These are phyloP conservation scores for Patella depressa DNA, from an alignment of 2,888 invertebrate species.

Conservation along the genomic window DNA sequence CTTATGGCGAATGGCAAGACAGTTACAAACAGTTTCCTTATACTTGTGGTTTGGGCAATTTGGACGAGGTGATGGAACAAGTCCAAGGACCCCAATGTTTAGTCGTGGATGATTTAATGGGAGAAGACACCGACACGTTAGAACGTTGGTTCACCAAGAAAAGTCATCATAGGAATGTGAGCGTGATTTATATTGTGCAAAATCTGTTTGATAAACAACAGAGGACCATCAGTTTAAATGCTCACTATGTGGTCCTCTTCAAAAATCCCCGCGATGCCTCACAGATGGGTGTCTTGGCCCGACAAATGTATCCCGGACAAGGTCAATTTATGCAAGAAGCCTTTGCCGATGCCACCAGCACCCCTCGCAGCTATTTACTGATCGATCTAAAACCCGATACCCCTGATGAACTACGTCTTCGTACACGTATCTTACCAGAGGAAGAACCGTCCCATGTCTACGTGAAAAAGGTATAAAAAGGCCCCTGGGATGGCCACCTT, in stretches of 20 bases:
- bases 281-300: slow-evolving; percentile 1
- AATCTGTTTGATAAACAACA: slow-evolving; percentile 16
- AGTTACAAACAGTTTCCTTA: neutral
- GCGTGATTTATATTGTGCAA: slow-evolving; percentile 15
- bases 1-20: neutral
- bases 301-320: neutral
- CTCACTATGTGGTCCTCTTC: slow-evolving; percentile 16
- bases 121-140: neutral
- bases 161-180: slow-evolving; percentile 18
- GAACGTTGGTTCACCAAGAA: slow-evolving; percentile 6
- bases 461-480: neutral
- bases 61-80: neutral
- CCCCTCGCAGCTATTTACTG: neutral
- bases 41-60: neutral
- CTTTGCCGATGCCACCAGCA: neutral
- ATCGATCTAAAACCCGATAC: slow-evolving; percentile 2
- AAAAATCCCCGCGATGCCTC: too few species aligned
- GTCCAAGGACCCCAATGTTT: neutral
- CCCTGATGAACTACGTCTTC: neutral
- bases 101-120: slow-evolving; percentile 13
- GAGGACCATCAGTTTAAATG: slow-evolving; percentile 16
- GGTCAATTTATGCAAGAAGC: neutral
- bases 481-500: too few species aligned
- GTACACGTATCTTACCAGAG: neutral
- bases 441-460: neutral